Conservation (phyloP, 2,113 vertebrate genomes). For the Elgaria multicarinata region DNA sequence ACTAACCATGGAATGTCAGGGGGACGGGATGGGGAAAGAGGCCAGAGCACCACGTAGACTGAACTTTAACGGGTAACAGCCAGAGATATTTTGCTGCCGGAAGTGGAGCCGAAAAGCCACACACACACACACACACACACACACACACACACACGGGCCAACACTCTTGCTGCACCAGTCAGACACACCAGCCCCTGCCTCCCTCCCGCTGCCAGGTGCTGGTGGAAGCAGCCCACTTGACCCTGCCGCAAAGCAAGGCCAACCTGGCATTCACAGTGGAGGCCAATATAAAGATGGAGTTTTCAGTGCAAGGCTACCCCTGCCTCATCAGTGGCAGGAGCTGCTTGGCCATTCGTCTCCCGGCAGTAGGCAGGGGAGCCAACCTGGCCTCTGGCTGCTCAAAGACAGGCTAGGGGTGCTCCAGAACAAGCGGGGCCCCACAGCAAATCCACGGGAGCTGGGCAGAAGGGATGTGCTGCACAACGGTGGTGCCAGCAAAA, state of each 20-base stretch:
- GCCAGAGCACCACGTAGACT: neutral
- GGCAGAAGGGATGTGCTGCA: neutral
- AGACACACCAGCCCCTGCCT: too few species aligned
- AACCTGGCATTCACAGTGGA: neutral
- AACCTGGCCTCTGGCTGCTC: neutral
- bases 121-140: too few species aligned
- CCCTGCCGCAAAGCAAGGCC: neutral
- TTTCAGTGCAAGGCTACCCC: constrained; percentile 34
- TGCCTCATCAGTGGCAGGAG: neutral
- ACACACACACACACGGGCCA: too few species aligned
- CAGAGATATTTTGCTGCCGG: neutral
- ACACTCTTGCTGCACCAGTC: neutral
- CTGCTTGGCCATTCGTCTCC: neutral
- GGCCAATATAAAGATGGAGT: neutral
- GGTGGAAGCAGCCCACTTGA: neutral
- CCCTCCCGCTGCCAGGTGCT: too few species aligned
- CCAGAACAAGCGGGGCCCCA: neutral
- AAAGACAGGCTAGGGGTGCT: neutral
- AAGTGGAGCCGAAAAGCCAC: neutral
- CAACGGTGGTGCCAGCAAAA: too few species aligned
- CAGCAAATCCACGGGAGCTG: neutral
- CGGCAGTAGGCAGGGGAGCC: neutral
- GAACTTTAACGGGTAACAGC: too few species aligned
- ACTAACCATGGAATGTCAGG: constrained; percentile 10
- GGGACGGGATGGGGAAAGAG: too few species aligned